Conservation (phyloP, 2,888 invertebrate genomes). For the Atethmia centrago region DNA sequence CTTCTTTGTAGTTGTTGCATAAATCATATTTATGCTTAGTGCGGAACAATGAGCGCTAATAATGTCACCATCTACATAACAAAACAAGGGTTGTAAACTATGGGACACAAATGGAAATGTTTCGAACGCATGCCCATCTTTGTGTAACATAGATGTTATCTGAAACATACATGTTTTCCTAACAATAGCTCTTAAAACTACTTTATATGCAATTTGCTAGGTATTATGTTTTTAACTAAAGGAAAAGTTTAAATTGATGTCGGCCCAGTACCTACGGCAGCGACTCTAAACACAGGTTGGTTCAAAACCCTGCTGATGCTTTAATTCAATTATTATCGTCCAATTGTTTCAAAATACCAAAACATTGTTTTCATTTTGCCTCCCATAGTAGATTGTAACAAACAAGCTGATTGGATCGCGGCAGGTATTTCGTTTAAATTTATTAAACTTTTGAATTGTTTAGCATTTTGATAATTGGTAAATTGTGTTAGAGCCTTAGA, state of each 20-base stretch:
- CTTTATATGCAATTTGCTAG: slow-evolving; percentile 37
- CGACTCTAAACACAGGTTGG: slow-evolving; percentile 19
- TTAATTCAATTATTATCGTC: slow-evolving; percentile 28
- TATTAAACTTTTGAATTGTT: slow-evolving; percentile 24
- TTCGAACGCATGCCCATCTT: slow-evolving; percentile 62
- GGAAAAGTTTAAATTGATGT: slow-evolving; percentile 43
- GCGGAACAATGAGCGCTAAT: slow-evolving; percentile 74
- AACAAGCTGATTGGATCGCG: slow-evolving; percentile 13
- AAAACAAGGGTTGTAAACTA: slow-evolving; percentile 75
- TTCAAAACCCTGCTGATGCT: slow-evolving; percentile 16
- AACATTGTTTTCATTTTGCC: slow-evolving; percentile 18
- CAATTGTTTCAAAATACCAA: slow-evolving; percentile 26
- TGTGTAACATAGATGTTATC: slow-evolving; percentile 48
- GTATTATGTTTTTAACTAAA: slow-evolving; percentile 30
- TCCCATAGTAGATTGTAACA: slow-evolving; percentile 3
- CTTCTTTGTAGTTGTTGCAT: slow-evolving; percentile 70
- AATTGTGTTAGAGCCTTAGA: slow-evolving; percentile 25
- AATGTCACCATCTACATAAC: slow-evolving; percentile 80
- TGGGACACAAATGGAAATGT: slow-evolving; percentile 65
- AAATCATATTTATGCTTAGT: slow-evolving; percentile 72
- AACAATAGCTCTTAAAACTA: slow-evolving; percentile 59
- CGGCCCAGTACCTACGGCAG: not conserved
- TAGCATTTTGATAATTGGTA: not conserved
- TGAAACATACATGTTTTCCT: slow-evolving; percentile 49
- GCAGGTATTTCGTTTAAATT: slow-evolving; percentile 19